A percentile compares a stretch with the other conserved stretches of the same genome.
phyloP scores from a whole-genome alignment of 2,113 vertebrate species.

The Larimichthys polyactis region DNA sequence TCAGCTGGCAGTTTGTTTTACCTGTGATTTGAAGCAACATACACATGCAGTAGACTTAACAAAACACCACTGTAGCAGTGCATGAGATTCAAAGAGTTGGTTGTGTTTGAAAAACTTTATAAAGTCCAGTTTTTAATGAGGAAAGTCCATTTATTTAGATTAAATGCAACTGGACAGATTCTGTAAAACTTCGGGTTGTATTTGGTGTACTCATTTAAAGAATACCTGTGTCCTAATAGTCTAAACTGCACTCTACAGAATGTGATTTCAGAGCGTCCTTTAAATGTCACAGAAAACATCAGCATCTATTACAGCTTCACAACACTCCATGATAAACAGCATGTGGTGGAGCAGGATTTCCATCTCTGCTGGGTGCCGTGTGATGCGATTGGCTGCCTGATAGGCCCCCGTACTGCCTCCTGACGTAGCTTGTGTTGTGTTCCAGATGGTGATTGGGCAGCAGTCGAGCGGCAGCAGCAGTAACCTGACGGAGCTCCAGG shows the following conservation, averaged over 20 bases:
- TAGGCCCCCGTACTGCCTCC: background rate
- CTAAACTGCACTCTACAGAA: background rate
- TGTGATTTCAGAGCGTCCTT: background rate
- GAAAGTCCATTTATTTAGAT: background rate
- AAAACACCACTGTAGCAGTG: constrained; percentile 54
- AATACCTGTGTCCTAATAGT: background rate
- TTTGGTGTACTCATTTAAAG: background rate
- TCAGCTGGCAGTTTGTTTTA: constrained; percentile 33
- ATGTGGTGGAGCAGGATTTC: constrained; percentile 40
- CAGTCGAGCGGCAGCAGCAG: constrained; percentile 93
- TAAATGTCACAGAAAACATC: background rate
- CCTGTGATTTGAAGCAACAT: constrained; percentile 20
- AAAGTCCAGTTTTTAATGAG: background rate
- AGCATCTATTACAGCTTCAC: background rate
- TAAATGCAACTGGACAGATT: background rate
- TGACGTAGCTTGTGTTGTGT: constrained; percentile 41
- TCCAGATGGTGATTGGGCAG: constrained; percentile 98
- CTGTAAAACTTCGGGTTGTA: background rate
- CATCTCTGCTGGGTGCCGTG: constrained; percentile 34
- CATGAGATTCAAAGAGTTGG: constrained; percentile 46
- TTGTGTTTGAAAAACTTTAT: background rate
- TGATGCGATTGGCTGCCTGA: constrained; percentile 37
- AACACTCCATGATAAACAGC: background rate
- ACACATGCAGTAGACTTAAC: constrained; percentile 39
- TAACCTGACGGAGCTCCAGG: constrained; percentile 98